Percentiles rank a stretch among this genome's conserved stretches.
Conservation (phyloP, 2,113 vertebrate genomes). For the Antechinus flavipes region DNA sequence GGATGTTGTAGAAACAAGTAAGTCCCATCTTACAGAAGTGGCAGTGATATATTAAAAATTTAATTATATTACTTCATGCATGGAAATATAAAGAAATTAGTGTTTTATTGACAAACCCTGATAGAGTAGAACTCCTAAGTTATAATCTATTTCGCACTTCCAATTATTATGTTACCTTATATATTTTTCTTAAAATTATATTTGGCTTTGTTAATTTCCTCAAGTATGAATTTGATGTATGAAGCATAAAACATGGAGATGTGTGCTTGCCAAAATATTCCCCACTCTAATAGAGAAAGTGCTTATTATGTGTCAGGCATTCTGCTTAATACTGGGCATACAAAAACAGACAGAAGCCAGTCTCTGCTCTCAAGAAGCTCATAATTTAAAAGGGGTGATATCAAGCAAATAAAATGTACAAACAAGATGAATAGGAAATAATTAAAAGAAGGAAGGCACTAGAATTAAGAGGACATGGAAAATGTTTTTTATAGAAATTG, state of each 20-base stretch:
- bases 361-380: too few relatives aligned
- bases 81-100: neutral
- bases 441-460: too few relatives aligned
- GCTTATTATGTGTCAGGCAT: too few relatives aligned
- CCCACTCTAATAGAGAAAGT: neutral
- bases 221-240: neutral
- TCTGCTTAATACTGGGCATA: too few relatives aligned
- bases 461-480: too few relatives aligned
- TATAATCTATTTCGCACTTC: neutral
- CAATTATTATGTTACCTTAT: neutral
- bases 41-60: neutral
- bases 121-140: neutral
- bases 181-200: neutral
- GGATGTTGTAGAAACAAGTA: constrained; percentile 86
- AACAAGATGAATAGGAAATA: too few relatives aligned
- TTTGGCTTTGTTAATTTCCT: neutral
- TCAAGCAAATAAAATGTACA: too few relatives aligned
- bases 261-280: neutral
- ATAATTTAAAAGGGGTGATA: too few relatives aligned
- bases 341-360: too few relatives aligned
- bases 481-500: too few relatives aligned
- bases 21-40: constrained; percentile 58
- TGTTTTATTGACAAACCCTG: neutral
- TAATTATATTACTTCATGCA: neutral
- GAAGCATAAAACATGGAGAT: neutral